These are phyloP conservation scores for Ectemnius continuus DNA, from an alignment of 2,888 invertebrate genomes.

Conservation along the genomic window DNA sequence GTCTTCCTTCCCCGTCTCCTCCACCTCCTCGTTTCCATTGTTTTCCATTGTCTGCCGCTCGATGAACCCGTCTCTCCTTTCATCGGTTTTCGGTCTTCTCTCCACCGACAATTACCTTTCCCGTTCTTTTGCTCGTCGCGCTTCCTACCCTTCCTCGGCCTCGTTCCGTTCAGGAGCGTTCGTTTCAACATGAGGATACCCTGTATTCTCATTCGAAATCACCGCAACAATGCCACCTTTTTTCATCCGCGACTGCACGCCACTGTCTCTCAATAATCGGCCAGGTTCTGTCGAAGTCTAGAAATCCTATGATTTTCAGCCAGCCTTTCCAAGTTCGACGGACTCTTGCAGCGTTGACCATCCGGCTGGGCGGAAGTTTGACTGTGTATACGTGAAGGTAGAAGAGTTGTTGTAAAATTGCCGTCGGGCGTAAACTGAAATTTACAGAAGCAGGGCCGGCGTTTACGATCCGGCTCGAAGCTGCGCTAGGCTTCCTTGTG, in stretches of 20 bases:
- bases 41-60: conserved; percentile 8
- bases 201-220: no score
- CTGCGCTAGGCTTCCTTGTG: conserved; percentile 16
- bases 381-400: no score
- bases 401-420: conserved; percentile 28
- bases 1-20: conserved; percentile 11
- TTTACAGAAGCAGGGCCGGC: conserved; percentile 21
- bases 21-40: neutral
- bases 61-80: conserved; percentile 6
- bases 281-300: no score
- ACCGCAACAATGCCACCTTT: no score
- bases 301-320: no score
- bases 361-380: no score
- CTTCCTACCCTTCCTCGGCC: neutral
- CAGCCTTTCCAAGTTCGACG: no score
- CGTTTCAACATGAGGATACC: neutral
- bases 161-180: conserved; percentile 6
- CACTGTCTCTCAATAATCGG: neutral
- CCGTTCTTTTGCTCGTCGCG: conserved; percentile 20
- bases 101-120: no score
- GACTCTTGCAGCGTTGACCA: no score
- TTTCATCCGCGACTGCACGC: conserved; percentile 16
- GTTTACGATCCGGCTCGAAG: conserved; percentile 7
- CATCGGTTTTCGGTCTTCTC: conserved; percentile 12
- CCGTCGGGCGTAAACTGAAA: conserved; percentile 40